Evolutionary conservation across 1,140 invertebrate genomes (phyloP), one percentile per base, ranked within the genome.

Genomic region (Brevipalpus yothersi): DNA sequence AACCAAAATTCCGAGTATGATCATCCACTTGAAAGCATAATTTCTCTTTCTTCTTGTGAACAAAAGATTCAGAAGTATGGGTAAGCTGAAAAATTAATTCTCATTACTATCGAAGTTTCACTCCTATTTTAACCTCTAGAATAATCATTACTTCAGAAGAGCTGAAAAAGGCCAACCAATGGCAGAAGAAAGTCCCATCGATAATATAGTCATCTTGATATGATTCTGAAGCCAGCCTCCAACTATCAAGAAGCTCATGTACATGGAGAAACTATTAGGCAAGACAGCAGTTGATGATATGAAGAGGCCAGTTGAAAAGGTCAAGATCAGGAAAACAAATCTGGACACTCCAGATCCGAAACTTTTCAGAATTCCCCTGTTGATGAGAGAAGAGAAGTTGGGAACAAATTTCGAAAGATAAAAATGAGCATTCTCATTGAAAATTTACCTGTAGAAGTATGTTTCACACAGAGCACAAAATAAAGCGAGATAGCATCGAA

Each of bases 221-320:
- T 81, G 78, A 58, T 79, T 73, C 15, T 79, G 76, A 74, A 84
- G 86, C 89, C 90, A 95, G 51, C 82, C 81, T 31, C 83, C 86
- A 68, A 85, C 77, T 0, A 88, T 84, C 8, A 83, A 73, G 60
- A 84, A 79, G 39, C 80, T 82, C 67, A 82, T 76, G 65, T 82
- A 83, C 81, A 91, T 87, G 53, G 88, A 86, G 76, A 96, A 98
- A 8, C 83, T 82, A 2, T 89, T 93, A 0, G 94, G 94, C 42
- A 99, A 74, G 72, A 88, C 87, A 1, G 93, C 88, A 11, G 86
- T 79, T 62, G 81, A 80, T 0, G 86, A 80, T 17, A 87, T 83
- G 71, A 90, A 97, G 81, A 92, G 86, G 45, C 91, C 93, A 13
- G 88, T 80, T 63, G 84, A 82, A 61, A 92, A 82, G 15, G 93